phyloP scores from a whole-genome alignment of 1,140 invertebrate species.

The Neodiprion lecontei region DNA sequence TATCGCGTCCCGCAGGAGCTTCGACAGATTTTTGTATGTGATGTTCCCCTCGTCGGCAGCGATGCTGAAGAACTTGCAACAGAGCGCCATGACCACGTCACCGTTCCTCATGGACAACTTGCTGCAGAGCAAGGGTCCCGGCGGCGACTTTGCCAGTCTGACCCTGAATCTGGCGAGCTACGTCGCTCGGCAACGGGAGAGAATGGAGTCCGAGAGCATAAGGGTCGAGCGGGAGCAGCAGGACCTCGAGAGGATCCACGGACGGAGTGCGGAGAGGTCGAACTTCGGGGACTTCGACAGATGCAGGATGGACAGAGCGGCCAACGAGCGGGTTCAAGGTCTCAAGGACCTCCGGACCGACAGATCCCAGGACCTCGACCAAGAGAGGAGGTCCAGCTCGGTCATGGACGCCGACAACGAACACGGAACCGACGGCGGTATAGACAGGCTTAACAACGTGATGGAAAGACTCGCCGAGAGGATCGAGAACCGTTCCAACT shows the following conservation, averaged over 20 bases:
- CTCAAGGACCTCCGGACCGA: conserved; percentile 1
- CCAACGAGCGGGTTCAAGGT: neutral
- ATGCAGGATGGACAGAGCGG: conserved; percentile 11
- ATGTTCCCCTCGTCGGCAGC: conserved; percentile 59
- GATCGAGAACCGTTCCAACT: conserved; percentile 51
- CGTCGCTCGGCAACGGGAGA: conserved; percentile 51
- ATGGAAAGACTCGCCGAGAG: conserved; percentile 54
- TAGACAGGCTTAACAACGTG: conserved; percentile 24
- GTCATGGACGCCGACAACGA: conserved; percentile 14
- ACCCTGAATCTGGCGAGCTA: conserved; percentile 56
- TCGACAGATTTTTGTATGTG: neutral
- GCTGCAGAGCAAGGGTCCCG: conserved; percentile 57
- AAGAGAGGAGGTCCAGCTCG: conserved; percentile 6
- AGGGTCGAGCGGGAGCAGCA: conserved; percentile 33
- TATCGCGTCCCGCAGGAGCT: neutral
- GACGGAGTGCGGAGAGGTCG: neutral
- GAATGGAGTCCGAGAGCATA: conserved; percentile 43
- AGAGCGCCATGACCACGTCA: conserved; percentile 57
- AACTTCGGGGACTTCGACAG: neutral
- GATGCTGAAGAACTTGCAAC: conserved; percentile 59
- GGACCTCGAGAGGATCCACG: conserved; percentile 10
- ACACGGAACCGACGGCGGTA: conserved; percentile 5
- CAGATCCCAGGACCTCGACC: neutral
- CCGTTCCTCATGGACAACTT: conserved; percentile 66
- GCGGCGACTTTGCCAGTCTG: conserved; percentile 51